Evolutionary conservation across 2,888 invertebrate species (phyloP).

Genomic region (Helleia helle): DNA sequence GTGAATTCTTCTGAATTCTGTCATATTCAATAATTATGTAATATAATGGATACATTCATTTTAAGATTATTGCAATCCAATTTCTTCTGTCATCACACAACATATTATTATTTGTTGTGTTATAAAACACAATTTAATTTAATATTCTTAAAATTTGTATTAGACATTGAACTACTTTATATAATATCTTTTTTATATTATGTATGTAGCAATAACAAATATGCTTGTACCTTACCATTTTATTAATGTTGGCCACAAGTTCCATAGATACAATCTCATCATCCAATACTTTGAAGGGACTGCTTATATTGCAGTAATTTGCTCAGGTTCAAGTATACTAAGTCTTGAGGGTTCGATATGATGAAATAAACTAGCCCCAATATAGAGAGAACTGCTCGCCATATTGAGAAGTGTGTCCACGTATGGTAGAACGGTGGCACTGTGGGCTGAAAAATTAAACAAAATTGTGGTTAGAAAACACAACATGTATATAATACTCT

Average conservation of each 20-base stretch:
- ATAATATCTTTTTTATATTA: background rate
- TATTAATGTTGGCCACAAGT: no score
- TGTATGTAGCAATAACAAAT: no score
- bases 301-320: constrained; percentile 61
- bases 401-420: constrained; percentile 76
- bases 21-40: no score
- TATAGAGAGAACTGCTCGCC: constrained; percentile 74
- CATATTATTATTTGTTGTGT: no score
- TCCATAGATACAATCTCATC: constrained; percentile 15
- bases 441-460: constrained; percentile 69
- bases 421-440: constrained; percentile 67
- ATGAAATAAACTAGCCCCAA: constrained; percentile 73
- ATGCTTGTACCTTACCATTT: no score
- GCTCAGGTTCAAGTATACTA: constrained; percentile 63
- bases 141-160: background rate
- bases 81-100: no score
- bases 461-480: constrained; percentile 6
- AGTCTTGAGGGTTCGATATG: constrained; percentile 67
- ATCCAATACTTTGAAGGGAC: constrained; percentile 62
- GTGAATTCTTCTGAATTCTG: no score
- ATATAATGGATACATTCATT: no score
- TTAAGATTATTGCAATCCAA: no score
- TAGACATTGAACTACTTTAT: background rate
- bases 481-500: no score
- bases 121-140: no score